Base-by-base conservation (phyloP, 2,888 invertebrate species). In the Cancer borealis region DNA sequence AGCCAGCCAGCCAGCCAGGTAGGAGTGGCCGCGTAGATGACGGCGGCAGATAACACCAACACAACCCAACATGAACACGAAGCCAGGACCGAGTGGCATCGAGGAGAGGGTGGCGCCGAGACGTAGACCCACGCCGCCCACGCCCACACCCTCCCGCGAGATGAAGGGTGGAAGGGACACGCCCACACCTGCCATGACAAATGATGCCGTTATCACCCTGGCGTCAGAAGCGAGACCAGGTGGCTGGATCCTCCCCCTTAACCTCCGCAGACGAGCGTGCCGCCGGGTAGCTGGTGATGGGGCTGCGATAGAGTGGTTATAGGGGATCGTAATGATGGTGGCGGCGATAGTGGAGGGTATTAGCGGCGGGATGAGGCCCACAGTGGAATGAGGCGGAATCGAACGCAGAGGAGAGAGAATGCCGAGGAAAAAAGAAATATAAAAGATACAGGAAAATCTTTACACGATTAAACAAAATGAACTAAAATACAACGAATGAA, bases 181-280 rank as follows among this genome's bases (percentile, higher is more conserved):
- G 90, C 90, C 90, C 90, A 49, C 54, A n/a, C 46, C 46, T n/a
- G 49, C 46, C 89, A 49, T 90, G 90, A 90, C 90, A 90, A 90
- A 90, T 90, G 90, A 90, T 90, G 90, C 26, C 26, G 90, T 49
- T 90, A 90, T 90, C 90, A 90, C 90, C 46, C 26, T 26, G 26
- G 14, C 46, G 90, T 90, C 54, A 60, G 54, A 49, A 90, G 90
- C 54, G 1, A 54, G 21, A 6, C 54, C 39, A n/a, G 90, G 54
- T 90, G 90, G 90, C 26, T 60, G 17, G 26, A n/a, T 49, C 45
- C 14, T 21, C n/a, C 66, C 66, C 60, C 66, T 66, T n/a, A 3
- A 6, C n/a, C 66, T 66, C 17, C 21, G n/a, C n/a, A 66, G 66
- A 21, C 66, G 66, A 66, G 66, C 66, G 54, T 54, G 66, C 66